Evolutionary conservation across 2,113 vertebrate genomes (phyloP).

Genomic region (Plecotus auritus): DNA sequence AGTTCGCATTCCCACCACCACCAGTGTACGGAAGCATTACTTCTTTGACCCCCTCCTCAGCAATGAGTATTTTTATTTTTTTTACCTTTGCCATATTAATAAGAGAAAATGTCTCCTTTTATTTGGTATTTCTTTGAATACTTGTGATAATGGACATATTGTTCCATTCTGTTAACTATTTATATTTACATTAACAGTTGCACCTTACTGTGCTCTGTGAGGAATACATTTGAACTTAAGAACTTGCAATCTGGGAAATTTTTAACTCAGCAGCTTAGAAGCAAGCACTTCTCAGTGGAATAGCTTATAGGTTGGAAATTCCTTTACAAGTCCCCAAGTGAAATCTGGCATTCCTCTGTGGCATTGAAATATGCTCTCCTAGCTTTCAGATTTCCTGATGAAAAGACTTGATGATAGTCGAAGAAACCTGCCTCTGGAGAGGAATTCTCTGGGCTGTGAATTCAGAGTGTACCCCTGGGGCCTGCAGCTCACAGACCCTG

Average conservation of each 20-base stretch:
- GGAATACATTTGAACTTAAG: background rate
- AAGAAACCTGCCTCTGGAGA: background rate
- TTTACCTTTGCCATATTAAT: background rate
- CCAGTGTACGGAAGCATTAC: background rate
- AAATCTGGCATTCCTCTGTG: background rate
- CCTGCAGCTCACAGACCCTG: background rate
- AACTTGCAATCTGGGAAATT: background rate
- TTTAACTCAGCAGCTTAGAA: background rate
- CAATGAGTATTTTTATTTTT: background rate
- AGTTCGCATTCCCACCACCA: background rate
- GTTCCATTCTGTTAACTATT: slow-evolving; percentile 13
- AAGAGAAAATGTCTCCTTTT: background rate
- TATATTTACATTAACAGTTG: slow-evolving; percentile 24
- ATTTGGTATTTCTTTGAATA: background rate
- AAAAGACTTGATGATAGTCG: background rate
- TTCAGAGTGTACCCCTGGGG: background rate
- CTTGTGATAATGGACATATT: background rate
- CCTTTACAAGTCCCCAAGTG: background rate
- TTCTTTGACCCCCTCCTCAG: background rate
- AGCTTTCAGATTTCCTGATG: background rate
- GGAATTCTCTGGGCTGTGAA: background rate
- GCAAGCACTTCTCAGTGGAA: background rate
- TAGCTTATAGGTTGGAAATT: background rate
- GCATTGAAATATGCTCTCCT: background rate
- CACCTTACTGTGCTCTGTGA: background rate